These are phyloP conservation scores for Piaya cayana DNA, from an alignment of 2,113 vertebrate genomes.

Conservation along the genomic window DNA sequence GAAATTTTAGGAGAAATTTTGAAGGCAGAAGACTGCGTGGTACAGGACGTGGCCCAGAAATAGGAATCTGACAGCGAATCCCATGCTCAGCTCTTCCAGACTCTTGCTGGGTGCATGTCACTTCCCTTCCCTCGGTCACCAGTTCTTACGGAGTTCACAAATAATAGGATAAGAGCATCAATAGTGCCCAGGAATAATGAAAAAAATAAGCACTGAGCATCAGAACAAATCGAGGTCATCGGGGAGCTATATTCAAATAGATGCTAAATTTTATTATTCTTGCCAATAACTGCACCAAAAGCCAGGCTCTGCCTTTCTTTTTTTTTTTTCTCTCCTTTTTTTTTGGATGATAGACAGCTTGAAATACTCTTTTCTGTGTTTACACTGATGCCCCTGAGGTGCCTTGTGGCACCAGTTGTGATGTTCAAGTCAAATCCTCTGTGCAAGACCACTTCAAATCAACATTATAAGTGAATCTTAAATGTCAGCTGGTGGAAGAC, in stretches of 20 bases:
- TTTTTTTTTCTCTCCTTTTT: too few relatives aligned
- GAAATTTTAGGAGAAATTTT: background rate
- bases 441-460: background rate
- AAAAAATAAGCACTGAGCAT: background rate
- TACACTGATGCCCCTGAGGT: background rate
- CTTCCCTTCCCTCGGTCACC: background rate
- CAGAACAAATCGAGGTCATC: background rate
- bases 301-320: background rate
- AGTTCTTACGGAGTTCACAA: background rate
- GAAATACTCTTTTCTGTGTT: background rate
- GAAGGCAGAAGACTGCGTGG: background rate
- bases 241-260: background rate
- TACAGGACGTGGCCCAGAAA: background rate
- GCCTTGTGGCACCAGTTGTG: background rate
- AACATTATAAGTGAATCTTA: background rate
- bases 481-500: background rate
- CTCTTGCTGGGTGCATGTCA: background rate
- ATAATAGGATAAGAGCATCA: background rate
- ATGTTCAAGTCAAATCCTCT: background rate
- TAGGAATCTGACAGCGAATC: background rate
- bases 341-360: background rate
- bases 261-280: background rate
- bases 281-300: background rate
- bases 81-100: background rate
- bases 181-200: background rate